These are phyloP conservation scores for Drosophila equinoxialis DNA, from an alignment of 1,140 invertebrate species.

Conservation along the genomic window DNA sequence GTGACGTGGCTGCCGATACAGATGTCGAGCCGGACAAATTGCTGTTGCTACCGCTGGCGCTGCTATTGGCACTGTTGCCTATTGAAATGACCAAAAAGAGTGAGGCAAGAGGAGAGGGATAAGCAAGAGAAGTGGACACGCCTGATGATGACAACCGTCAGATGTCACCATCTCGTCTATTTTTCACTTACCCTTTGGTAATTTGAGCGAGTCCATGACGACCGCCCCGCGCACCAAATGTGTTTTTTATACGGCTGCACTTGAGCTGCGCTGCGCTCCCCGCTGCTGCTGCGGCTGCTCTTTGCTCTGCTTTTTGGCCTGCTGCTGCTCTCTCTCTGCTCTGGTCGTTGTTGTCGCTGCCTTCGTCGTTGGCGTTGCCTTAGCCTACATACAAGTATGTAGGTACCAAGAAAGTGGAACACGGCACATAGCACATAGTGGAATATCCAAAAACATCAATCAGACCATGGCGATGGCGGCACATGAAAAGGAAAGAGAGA, in stretches of 20 bases:
- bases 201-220: conserved; percentile 80
- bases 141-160: background rate
- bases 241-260: conserved; percentile 67
- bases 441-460: conserved; percentile 67
- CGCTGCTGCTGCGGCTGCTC: background rate
- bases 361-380: conserved; percentile 50
- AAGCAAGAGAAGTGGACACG: background rate
- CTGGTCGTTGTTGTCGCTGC: too few species aligned
- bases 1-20: conserved; percentile 59
- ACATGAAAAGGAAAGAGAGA: conserved; percentile 52
- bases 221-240: conserved; percentile 34
- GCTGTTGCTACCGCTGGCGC: conserved; percentile 70
- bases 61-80: conserved; percentile 63
- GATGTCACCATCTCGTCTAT: background rate
- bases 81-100: background rate
- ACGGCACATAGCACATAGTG: conserved; percentile 21
- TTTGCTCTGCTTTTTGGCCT: conserved; percentile 50
- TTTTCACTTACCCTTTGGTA: conserved; percentile 66
- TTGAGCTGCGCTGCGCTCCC: conserved; percentile 55
- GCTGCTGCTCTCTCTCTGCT: conserved; percentile 1
- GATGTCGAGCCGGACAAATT: conserved; percentile 63
- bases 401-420: conserved; percentile 36
- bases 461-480: conserved; percentile 32
- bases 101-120: background rate
- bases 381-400: conserved; percentile 54